Evolutionary conservation across 2,113 vertebrate genomes (phyloP).

Genomic region (Psittacula cyanocephala): DNA sequence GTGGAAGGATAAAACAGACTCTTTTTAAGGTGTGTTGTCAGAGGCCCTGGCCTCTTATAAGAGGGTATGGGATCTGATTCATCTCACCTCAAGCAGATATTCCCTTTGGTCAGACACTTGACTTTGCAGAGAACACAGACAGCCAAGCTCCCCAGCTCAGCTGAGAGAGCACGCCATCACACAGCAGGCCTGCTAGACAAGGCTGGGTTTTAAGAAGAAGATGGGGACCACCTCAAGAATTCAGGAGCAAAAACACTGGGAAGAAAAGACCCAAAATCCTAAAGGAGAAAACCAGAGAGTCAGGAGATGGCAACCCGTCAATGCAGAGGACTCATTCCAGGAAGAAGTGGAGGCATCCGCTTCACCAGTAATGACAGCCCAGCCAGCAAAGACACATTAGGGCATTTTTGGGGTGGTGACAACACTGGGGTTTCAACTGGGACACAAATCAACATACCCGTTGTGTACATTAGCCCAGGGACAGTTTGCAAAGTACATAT

Average conservation of each 20-base stretch:
- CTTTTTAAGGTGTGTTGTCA: neutral
- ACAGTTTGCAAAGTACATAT: neutral
- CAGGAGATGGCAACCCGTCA: neutral
- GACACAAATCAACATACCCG: neutral
- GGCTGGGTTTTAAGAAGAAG: neutral
- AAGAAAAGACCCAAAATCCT: neutral
- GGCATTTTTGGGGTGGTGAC: neutral
- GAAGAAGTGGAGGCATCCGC: neutral
- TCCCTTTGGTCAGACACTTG: neutral
- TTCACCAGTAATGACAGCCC: neutral
- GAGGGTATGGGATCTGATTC: neutral
- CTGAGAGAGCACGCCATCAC: neutral
- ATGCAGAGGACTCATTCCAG: neutral
- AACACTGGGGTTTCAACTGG: neutral
- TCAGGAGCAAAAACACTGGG: neutral
- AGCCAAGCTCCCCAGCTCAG: neutral
- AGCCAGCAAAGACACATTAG: neutral
- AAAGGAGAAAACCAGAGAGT: neutral
- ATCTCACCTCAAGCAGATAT: neutral
- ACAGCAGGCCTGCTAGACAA: neutral
- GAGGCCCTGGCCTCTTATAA: neutral
- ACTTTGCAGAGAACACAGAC: neutral
- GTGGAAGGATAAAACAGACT: neutral
- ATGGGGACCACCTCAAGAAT: neutral
- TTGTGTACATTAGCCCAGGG: neutral